Conservation (phyloP, 2,797 vertebrate species). For the Limosa lapponica region DNA sequence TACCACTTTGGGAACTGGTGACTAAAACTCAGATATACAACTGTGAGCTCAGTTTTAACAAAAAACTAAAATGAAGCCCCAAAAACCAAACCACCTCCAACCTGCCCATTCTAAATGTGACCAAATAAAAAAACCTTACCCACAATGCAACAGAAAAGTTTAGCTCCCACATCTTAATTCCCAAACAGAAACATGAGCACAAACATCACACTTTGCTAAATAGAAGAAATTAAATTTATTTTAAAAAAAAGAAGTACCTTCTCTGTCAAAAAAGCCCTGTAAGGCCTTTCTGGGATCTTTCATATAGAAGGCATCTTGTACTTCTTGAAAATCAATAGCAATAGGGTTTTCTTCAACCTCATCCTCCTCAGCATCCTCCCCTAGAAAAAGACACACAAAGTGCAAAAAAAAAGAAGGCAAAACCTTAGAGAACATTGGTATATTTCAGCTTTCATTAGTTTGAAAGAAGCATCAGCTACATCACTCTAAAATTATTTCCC, state of each 20-base stretch:
- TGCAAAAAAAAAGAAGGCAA: neutral
- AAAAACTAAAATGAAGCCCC: neutral
- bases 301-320: slow-evolving; percentile 94
- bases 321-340: slow-evolving; percentile 94
- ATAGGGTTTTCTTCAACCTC: slow-evolving; percentile 97
- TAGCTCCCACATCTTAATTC: neutral
- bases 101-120: accelerated
- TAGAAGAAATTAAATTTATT: accelerated
- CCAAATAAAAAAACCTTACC: neutral
- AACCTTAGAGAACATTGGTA: neutral
- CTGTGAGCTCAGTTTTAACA: neutral
- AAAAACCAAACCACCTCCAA: neutral
- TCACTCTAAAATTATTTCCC: neutral
- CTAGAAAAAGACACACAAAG: slow-evolving; percentile 67
- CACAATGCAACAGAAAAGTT: neutral
- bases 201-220: neutral
- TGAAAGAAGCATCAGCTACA: neutral
- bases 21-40: neutral
- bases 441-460: neutral
- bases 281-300: slow-evolving; percentile 97
- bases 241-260: slow-evolving; percentile 80
- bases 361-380: slow-evolving; percentile 91
- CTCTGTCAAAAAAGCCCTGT: slow-evolving; percentile 97
- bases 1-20: neutral
- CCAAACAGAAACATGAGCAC: neutral